phyloP scores from a whole-genome alignment of 2,888 invertebrate genomes.

The Monoplex corrugatus region DNA sequence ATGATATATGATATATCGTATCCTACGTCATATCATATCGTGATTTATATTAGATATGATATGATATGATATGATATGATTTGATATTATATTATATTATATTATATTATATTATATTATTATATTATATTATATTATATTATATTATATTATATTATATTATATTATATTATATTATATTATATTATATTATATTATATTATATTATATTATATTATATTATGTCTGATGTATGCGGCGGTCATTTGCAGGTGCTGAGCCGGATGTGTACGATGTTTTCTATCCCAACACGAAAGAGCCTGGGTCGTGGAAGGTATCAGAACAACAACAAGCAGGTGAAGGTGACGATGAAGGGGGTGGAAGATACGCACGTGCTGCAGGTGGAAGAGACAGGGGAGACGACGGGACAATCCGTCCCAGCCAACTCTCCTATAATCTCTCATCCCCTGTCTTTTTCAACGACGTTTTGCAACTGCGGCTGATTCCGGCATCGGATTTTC shows the following conservation, averaged over 20 bases:
- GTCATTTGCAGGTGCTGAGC: background rate
- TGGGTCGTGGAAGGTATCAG: background rate
- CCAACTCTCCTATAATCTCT: background rate
- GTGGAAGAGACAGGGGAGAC: background rate
- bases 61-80: too few species aligned
- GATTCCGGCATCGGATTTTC: slow-evolving; percentile 84
- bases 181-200: too few species aligned
- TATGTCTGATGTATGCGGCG: too few species aligned
- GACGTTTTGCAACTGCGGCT: slow-evolving; percentile 83
- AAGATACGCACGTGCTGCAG: background rate
- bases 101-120: too few species aligned
- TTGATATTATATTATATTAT: too few species aligned
- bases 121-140: too few species aligned
- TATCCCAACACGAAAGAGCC: background rate
- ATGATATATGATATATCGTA: too few species aligned
- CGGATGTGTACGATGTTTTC: background rate
- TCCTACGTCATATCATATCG: too few species aligned
- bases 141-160: too few species aligned
- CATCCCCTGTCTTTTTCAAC: slow-evolving; percentile 31
- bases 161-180: too few species aligned
- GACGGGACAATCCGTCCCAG: background rate
- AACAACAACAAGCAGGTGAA: background rate
- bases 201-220: too few species aligned
- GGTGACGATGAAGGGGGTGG: background rate
- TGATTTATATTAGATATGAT: too few species aligned